Percentiles rank a stretch among this genome's conserved stretches.
Evolutionary conservation across 2,113 vertebrate species (phyloP).

Genomic region (Heterocephalus glaber): DNA sequence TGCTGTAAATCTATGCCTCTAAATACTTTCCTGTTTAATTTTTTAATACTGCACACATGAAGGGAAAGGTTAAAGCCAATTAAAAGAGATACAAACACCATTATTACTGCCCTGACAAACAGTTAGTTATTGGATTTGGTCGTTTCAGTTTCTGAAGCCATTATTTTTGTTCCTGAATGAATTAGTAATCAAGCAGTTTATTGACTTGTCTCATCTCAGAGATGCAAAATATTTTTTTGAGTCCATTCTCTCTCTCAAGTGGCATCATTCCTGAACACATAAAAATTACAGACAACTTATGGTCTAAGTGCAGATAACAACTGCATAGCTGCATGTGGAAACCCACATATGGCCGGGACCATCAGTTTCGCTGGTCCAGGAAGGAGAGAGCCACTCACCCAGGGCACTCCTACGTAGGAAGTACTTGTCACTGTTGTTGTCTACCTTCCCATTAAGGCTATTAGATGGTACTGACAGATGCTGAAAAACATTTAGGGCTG

Average conservation of each 20-base stretch:
- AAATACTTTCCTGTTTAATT: constrained; percentile 84
- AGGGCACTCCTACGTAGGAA: constrained; percentile 70
- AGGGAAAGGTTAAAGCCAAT: constrained; percentile 86
- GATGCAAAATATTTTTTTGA: constrained; percentile 59
- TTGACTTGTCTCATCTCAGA: constrained; percentile 75
- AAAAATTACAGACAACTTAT: constrained; percentile 70
- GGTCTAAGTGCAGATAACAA: constrained; percentile 60
- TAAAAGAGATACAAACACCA: constrained; percentile 84
- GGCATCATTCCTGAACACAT: constrained; percentile 66
- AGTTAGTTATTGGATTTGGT: constrained; percentile 81
- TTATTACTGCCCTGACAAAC: constrained; percentile 82
- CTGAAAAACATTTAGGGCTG: constrained; percentile 80
- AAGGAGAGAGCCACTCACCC: constrained; percentile 28
- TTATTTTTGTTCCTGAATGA: constrained; percentile 80
- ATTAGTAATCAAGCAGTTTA: constrained; percentile 81
- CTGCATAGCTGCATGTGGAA: constrained; percentile 63
- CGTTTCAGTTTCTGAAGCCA: constrained; percentile 79
- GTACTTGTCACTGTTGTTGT: constrained; percentile 31
- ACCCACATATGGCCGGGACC: constrained; percentile 56
- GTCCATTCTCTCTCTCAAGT: constrained; percentile 64
- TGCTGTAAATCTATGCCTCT: constrained; percentile 83
- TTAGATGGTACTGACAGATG: constrained; percentile 76
- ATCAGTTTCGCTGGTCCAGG: constrained; percentile 65
- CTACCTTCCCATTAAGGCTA: constrained; percentile 74
- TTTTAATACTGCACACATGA: constrained; percentile 84